A percentile compares a stretch with the other conserved stretches of the same genome.
phyloP scores from a whole-genome alignment of 2,113 vertebrate species.

The Pogona vitticeps region DNA sequence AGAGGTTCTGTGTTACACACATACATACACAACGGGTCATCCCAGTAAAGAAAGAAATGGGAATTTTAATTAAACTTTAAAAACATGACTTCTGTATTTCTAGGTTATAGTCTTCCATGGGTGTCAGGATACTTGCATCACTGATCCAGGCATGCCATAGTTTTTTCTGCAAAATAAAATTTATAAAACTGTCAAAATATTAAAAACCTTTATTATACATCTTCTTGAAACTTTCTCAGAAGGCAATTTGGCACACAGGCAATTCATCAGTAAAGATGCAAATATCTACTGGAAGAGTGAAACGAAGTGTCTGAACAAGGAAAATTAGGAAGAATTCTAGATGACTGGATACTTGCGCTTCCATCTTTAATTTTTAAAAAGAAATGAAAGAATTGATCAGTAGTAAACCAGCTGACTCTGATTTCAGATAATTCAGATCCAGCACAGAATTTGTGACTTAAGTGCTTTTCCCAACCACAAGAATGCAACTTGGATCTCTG shows the following conservation, averaged over 20 bases:
- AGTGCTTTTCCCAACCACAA: too few relatives aligned
- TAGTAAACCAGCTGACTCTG: not conserved
- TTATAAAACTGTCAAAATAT: not conserved
- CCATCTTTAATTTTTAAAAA: not conserved
- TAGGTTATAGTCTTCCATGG: not conserved
- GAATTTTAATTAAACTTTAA: not conserved
- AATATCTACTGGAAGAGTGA: not conserved
- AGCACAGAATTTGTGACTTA: too few relatives aligned
- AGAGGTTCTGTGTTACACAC: too few relatives aligned
- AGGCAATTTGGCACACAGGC: not conserved
- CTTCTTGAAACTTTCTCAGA: not conserved
- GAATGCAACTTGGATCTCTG: too few relatives aligned
- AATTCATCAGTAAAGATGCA: not conserved
- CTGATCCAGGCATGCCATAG: not conserved
- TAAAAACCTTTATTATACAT: not conserved
- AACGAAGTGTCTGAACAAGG: not conserved
- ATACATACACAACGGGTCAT: too few relatives aligned
- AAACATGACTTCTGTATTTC: not conserved
- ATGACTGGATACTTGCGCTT: too few relatives aligned
- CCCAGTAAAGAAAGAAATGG: not conserved
- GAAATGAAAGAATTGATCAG: not conserved
- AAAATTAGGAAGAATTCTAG: not conserved
- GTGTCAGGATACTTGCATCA: not conserved
- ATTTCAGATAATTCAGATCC: too few relatives aligned
- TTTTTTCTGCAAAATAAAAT: conserved; percentile 7